A percentile compares a stretch with the other conserved stretches of the same genome.
phyloP scores from a whole-genome alignment of 92 coral and sea anemone species.

The Actinernus sp. region DNA sequence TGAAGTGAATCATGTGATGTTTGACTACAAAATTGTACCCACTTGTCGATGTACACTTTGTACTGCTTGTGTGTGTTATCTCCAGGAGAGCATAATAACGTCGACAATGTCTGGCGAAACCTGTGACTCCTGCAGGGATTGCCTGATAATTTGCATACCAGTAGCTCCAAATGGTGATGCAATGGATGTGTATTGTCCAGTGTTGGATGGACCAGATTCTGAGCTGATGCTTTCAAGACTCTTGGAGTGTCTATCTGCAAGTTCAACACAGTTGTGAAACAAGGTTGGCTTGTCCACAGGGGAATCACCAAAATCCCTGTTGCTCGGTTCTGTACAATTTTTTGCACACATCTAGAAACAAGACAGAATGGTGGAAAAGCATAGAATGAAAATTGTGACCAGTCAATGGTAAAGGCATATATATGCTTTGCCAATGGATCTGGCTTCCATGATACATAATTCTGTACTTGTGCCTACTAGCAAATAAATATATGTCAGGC shows the following conservation, averaged over 20 bases:
- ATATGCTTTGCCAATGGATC: slow-evolving; percentile 38
- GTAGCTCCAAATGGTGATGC: slow-evolving; percentile 21
- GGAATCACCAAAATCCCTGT: slow-evolving; percentile 51
- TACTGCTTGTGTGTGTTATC: slow-evolving; percentile 57
- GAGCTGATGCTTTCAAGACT: slow-evolving; percentile 16
- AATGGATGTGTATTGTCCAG: slow-evolving; percentile 44
- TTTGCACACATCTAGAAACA: slow-evolving; percentile 47
- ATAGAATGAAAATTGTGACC: slow-evolving; percentile 41
- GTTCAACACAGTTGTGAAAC: slow-evolving; percentile 19
- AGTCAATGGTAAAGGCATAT: slow-evolving; percentile 64
- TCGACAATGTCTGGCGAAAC: slow-evolving; percentile 48
- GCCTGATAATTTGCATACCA: slow-evolving; percentile 72
- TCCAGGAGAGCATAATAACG: slow-evolving; percentile 64
- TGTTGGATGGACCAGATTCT: slow-evolving; percentile 41
- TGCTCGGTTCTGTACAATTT: slow-evolving; percentile 38
- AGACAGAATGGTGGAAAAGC: slow-evolving; percentile 63
- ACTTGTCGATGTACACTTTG: slow-evolving; percentile 49
- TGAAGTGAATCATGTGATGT: slow-evolving; percentile 48
- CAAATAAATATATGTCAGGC: slow-evolving; percentile 57
- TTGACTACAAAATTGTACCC: slow-evolving; percentile 54
- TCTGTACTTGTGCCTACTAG: slow-evolving; percentile 46
- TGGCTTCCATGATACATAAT: slow-evolving; percentile 57
- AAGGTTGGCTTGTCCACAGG: slow-evolving; percentile 29
- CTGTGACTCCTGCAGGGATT: slow-evolving; percentile 36
- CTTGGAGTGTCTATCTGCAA: slow-evolving; percentile 36